Evolutionary conservation across 2,888 invertebrate species (phyloP), one percentile per base, ranked within the genome.

Genomic region (Leptinotarsa juncta): DNA sequence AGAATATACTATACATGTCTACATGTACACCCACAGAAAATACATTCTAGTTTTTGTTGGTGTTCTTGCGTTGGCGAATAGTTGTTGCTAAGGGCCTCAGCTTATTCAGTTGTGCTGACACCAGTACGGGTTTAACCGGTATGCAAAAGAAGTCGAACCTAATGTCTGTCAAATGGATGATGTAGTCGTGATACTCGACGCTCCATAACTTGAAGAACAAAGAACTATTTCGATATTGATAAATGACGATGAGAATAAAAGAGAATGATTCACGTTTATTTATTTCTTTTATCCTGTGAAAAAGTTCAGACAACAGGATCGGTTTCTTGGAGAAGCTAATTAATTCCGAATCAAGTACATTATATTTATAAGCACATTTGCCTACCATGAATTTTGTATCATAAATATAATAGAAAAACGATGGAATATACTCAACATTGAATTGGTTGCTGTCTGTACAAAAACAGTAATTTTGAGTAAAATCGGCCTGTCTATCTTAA

Each of bases 141-240:
- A 57, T 57, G 57, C 57, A 57, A 57, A 57, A 23, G 57, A 57
- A 20, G 57, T n/a, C 51, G 16, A 51, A 51, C 23, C 57, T 57
- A 18, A n/a, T 57, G 57, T 18, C n/a, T 20, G 57, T 57, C 57
- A 57, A 57, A 18, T 20, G 57, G n/a, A 18, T 10, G 55, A 57
- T 7, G 55, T 57, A 10, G 55, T 57, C 20, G 55, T 18, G 55
- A 57, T 57, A n/a, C 55, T 16, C 16, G 55, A 18, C 20, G 57
- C 51, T n/a, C n/a, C 51, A 51, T n/a, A 16, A 16, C 7, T n/a
- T n/a, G 51, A 51, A 51, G 51, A 51, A 51, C 4, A 16, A 16
- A n/a, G 51, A 51, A 51, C 4, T 51, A 51, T n/a, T 51, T 51
- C n/a, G 16, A 16, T 51, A 51, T n/a, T n/a, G 16, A 51, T 51